Conservation (phyloP, 1,140 invertebrate species). For the Hycleus phaleratus region DNA sequence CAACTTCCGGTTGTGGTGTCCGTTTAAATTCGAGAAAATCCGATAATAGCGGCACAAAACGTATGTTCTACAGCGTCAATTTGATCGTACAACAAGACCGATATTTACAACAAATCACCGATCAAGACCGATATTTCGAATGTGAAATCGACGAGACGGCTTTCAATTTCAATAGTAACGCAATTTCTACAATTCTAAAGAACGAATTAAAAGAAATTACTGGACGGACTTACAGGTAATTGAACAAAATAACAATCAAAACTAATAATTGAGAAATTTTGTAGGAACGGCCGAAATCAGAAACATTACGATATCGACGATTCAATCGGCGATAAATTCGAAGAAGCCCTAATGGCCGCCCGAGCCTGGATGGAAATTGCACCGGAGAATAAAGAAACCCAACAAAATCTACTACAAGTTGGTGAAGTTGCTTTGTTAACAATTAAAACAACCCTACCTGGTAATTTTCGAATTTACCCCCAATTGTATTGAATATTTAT, state of each 20-base stretch:
- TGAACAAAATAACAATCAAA: not conserved
- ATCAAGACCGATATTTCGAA: conserved; percentile 53
- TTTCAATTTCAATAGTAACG: conserved; percentile 31
- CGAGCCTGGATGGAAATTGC: conserved; percentile 65
- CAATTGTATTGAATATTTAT: not conserved
- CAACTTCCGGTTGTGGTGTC: conserved; percentile 58
- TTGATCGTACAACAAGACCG: conserved; percentile 64
- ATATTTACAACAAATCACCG: conserved; percentile 58
- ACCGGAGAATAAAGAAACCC: conserved; percentile 42
- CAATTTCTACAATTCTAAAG: conserved; percentile 29
- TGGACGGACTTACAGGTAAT: too few relatives aligned
- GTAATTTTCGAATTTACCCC: conserved; percentile 35
- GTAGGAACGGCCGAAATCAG: conserved; percentile 27
- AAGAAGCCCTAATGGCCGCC: conserved; percentile 40
- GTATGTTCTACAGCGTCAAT: conserved; percentile 53
- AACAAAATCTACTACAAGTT: conserved; percentile 51
- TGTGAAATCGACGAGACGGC: conserved; percentile 41
- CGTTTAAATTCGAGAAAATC: conserved; percentile 45
- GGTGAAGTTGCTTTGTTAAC: conserved; percentile 62
- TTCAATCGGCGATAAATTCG: conserved; percentile 13
- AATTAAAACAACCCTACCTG: conserved; percentile 59
- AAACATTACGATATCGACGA: conserved; percentile 20
- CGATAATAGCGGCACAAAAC: conserved; percentile 38
- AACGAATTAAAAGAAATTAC: conserved; percentile 6
- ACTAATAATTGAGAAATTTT: not conserved